Evolutionary conservation across 2,113 vertebrate genomes (phyloP).

Genomic region (Gymnarchus niloticus): DNA sequence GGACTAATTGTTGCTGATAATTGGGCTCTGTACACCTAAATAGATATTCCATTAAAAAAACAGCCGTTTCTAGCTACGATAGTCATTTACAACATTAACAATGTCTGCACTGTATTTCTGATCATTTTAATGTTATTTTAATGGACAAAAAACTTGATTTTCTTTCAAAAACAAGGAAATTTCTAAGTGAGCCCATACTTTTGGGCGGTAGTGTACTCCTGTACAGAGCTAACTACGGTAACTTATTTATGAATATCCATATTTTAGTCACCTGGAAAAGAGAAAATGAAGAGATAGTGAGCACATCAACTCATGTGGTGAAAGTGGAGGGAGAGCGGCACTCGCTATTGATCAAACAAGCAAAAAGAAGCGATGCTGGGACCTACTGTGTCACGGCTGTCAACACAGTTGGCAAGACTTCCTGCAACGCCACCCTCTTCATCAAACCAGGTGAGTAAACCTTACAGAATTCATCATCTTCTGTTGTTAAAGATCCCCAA

Average conservation of each 20-base stretch:
- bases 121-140: no score
- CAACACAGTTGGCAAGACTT: conserved; percentile 79
- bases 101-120: no score
- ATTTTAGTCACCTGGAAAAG: conserved; percentile 80
- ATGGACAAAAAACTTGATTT: no score
- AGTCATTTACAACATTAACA: no score
- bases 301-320: conserved; percentile 60
- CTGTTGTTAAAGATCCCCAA: neutral
- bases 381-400: conserved; percentile 76
- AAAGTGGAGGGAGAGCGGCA: conserved; percentile 88
- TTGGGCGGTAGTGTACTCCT: no score
- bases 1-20: no score
- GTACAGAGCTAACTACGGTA: neutral
- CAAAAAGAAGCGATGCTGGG: conserved; percentile 70
- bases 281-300: conserved; percentile 62
- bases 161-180: no score
- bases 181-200: no score
- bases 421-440: conserved; percentile 72
- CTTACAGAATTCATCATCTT: neutral
- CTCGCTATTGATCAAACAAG: conserved; percentile 75
- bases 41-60: no score
- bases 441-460: conserved; percentile 73
- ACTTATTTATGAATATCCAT: neutral
- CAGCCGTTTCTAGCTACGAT: no score
- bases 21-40: no score